A percentile compares a stretch with the other conserved stretches of the same genome.
phyloP scores from a whole-genome alignment of 30 jellyfish, hydroid and myxozoan species.

The Pelagia noctiluca region DNA sequence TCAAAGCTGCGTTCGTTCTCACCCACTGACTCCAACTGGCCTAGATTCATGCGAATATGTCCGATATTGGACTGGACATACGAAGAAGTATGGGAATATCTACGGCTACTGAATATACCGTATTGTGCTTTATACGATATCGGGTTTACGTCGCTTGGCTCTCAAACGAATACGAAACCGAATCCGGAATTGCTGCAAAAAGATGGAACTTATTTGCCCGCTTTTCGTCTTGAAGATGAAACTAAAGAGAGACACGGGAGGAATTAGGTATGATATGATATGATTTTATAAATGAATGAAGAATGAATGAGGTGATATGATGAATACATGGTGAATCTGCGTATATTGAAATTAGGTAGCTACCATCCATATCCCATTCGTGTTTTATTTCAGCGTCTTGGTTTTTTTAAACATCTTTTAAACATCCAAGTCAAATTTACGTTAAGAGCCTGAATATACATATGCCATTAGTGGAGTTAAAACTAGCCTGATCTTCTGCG shows the following conservation, averaged over 20 bases:
- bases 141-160: slow-evolving; percentile 97
- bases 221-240: slow-evolving; percentile 73
- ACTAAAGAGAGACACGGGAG: slow-evolving; percentile 85
- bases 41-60: slow-evolving; percentile 86
- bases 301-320: no score
- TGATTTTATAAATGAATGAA: no score
- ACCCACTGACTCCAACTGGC: slow-evolving; percentile 94
- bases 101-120: slow-evolving; percentile 69
- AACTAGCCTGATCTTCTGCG: no score
- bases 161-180: slow-evolving; percentile 74
- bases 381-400: no score
- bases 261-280: no score
- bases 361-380: no score
- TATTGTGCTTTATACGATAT: slow-evolving; percentile 87
- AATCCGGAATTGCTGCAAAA: slow-evolving; percentile 67
- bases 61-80: slow-evolving; percentile 97
- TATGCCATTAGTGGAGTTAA: no score
- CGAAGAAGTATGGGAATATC: slow-evolving; percentile 91
- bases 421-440: no score
- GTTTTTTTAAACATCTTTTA: no score
- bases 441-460: no score
- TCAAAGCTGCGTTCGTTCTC: slow-evolving; percentile 76
- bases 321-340: no score
- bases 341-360: no score
- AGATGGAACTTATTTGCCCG: slow-evolving; percentile 92